These are phyloP conservation scores for Philotrypesis tridentata DNA, from an alignment of 1,140 invertebrate genomes.

Conservation along the genomic window DNA sequence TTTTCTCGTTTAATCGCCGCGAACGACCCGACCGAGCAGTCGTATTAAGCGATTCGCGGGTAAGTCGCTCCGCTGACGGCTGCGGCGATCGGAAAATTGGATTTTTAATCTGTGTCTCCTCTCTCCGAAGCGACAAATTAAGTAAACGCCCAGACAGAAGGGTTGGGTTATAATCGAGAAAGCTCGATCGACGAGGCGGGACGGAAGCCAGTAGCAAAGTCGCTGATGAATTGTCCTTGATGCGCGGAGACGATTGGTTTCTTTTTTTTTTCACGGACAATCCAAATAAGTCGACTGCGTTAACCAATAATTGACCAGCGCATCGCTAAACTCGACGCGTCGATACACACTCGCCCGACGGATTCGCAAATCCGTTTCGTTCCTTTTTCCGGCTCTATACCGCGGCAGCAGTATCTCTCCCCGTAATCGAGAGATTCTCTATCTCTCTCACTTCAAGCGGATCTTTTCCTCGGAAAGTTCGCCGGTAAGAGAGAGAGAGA, in stretches of 20 bases:
- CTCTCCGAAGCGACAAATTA: slow-evolving; percentile 59
- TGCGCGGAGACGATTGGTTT: neutral
- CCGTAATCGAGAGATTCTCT: slow-evolving; percentile 3
- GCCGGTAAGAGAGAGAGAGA: neutral
- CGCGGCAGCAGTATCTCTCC: neutral
- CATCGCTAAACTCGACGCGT: no score
- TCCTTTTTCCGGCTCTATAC: neutral
- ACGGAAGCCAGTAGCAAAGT: neutral
- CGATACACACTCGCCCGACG: no score
- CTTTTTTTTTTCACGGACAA: no score
- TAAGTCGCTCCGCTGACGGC: neutral
- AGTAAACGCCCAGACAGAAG: slow-evolving; percentile 55
- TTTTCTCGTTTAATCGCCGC: slow-evolving; percentile 33
- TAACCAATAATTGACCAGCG: no score
- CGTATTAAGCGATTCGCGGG: slow-evolving; percentile 55
- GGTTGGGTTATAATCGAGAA: slow-evolving; percentile 45
- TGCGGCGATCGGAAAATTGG: slow-evolving; percentile 59
- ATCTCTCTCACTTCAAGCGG: neutral
- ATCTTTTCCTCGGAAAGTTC: slow-evolving; percentile 29
- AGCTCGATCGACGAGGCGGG: slow-evolving; percentile 17
- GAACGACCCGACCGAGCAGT: no score
- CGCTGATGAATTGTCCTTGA: neutral
- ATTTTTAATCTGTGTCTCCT: slow-evolving; percentile 62
- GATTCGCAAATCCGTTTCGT: no score
- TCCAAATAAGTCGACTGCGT: no score